phyloP scores from a whole-genome alignment of 1,140 invertebrate species.

The Rhagoletis pomonella region DNA sequence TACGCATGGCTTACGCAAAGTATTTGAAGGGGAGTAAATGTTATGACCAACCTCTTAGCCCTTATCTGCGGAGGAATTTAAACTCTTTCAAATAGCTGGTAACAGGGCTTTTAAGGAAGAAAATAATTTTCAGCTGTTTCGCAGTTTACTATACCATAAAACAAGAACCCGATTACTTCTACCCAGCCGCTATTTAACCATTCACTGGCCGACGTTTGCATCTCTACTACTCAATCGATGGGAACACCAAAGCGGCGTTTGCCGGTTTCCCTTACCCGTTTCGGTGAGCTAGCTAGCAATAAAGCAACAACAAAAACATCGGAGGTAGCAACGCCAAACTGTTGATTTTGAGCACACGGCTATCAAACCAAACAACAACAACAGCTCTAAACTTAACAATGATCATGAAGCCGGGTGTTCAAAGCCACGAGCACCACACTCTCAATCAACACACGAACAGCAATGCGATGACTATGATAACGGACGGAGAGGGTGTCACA shows the following conservation, averaged over 20 bases:
- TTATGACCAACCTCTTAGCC: too few species aligned
- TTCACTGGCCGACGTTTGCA: background rate
- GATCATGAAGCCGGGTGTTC: conserved; percentile 39
- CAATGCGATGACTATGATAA: background rate
- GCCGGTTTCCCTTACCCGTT: conserved; percentile 40
- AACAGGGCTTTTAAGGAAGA: too few species aligned
- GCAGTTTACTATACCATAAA: too few species aligned
- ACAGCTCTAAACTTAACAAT: background rate
- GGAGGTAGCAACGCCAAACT: background rate
- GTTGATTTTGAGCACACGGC: background rate
- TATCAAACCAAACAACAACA: background rate
- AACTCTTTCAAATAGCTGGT: too few species aligned
- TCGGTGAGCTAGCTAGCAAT: background rate
- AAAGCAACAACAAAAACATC: conserved; percentile 12
- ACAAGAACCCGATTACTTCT: background rate
- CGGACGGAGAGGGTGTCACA: conserved; percentile 1
- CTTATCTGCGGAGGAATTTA: too few species aligned
- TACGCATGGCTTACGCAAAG: too few species aligned
- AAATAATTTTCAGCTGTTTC: too few species aligned
- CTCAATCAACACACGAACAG: background rate
- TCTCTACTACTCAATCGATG: background rate
- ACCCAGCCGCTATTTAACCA: background rate
- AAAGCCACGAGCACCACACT: conserved; percentile 1
- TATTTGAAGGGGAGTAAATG: too few species aligned
- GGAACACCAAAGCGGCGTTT: background rate